Evolutionary conservation across 2,888 invertebrate species (phyloP), one percentile per base, ranked within the genome.

Genomic region (Harpalus rufipes): DNA sequence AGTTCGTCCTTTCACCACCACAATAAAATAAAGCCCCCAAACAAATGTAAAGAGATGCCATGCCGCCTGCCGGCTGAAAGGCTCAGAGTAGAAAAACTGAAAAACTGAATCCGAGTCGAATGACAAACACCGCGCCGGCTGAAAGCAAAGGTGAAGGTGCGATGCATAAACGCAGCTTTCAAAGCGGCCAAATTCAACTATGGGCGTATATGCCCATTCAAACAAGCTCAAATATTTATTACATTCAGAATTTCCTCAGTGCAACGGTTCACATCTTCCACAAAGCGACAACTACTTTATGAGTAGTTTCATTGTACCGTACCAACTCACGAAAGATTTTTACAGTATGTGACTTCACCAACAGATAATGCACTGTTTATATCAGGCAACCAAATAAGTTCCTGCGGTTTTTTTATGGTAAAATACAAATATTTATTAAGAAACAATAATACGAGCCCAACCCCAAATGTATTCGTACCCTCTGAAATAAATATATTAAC

Each of bases 11-110:
- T 51, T 8, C 44, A 12, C 44, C 44, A 51, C 44, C 44, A 51
- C 44, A 51, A 51, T 51, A 12, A 51, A 51, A 51, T 51, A 51
- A 51, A 51, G 44, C 44, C 44, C 25, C 10, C 44, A 51, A 12
- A 51, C 44, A 51, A 51, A 51, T 51, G 44, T 51, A 51, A 51
- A 51, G 44, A 51, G 44, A 51, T 51, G 44, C 44, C 44, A 51
- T 51, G 44, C 44, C 44, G 44, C 44, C 10, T 51, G 44, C 44
- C 44, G 12, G 1, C 10, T 51, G 44, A 51, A 51, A 51, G 44
- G 44, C 44, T 12, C 10, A 51, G 12, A 32, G 44, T 12, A 51
- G 44, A 51, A 51, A 51, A 51, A 51, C 44, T 51, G 44, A 51
- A 51, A 51, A 51, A 51, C 44, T 51, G 44, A 51, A 51, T 51